Conservation (phyloP, 2,113 vertebrate species). For the Ardeotis arabs region DNA sequence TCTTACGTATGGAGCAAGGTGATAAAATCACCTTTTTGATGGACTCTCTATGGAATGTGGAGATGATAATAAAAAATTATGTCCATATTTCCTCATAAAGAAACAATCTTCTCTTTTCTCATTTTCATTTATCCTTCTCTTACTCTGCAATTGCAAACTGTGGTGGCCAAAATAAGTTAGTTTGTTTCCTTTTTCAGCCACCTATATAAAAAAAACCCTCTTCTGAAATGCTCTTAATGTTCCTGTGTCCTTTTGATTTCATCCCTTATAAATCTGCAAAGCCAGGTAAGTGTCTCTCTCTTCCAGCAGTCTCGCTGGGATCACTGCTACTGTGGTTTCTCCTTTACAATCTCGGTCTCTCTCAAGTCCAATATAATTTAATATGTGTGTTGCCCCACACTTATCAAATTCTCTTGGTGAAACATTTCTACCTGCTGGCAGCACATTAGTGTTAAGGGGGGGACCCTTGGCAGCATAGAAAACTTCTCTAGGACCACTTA, state of each 20-base stretch:
- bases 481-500: background rate
- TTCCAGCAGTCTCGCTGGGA: background rate
- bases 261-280: background rate
- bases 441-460: background rate
- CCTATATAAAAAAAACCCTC: background rate
- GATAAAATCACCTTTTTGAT: background rate
- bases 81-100: background rate
- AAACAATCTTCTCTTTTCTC: background rate
- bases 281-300: rapidly evolving
- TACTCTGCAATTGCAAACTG: background rate
- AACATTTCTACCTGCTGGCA: background rate
- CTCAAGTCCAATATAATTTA: background rate
- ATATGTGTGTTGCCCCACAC: background rate
- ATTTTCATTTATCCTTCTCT: background rate
- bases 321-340: background rate
- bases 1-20: background rate
- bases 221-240: background rate
- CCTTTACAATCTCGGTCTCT: background rate
- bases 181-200: background rate
- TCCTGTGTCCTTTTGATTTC: background rate
- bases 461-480: background rate
- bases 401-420: background rate
- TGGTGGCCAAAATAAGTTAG: background rate
- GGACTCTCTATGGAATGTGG: background rate
- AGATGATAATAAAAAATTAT: background rate